A percentile compares a stretch with the other conserved stretches of the same genome.
These are phyloP conservation scores for Conops quadrifasciatus DNA, from an alignment of 2,888 invertebrate species.

Conservation along the genomic window DNA sequence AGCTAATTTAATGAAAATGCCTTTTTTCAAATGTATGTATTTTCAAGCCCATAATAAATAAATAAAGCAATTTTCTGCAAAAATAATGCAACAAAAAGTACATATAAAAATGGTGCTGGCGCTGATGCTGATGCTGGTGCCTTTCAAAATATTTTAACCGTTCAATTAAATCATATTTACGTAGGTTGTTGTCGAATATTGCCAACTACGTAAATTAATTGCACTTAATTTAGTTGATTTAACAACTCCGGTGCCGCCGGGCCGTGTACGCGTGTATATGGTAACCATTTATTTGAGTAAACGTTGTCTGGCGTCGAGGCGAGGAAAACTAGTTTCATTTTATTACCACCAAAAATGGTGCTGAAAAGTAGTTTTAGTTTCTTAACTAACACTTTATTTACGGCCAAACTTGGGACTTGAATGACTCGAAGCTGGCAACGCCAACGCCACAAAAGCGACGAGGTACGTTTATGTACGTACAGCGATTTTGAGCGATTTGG, in stretches of 20 bases:
- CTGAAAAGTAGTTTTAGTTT: slow-evolving; percentile 9
- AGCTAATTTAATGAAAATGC: neutral
- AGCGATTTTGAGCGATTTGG: no score
- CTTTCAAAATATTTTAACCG: no score
- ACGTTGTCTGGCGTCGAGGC: no score
- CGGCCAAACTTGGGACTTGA: slow-evolving; percentile 19
- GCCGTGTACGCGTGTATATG: no score
- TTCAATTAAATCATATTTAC: slow-evolving; percentile 21
- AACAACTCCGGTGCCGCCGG: neutral
- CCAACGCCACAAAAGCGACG: no score
- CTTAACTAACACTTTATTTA: slow-evolving; percentile 23
- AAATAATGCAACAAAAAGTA: neutral
- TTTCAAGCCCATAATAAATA: no score
- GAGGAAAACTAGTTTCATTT: neutral
- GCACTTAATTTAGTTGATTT: slow-evolving; percentile 7
- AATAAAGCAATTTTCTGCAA: slow-evolving; percentile 10
- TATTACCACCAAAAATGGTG: slow-evolving; percentile 8
- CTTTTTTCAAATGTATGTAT: neutral
- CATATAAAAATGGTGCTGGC: slow-evolving; percentile 3
- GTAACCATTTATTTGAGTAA: no score
- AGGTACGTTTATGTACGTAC: no score
- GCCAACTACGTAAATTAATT: slow-evolving; percentile 15
- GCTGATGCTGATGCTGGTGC: no score
- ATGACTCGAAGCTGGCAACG: no score
- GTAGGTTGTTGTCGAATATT: neutral